Evolutionary conservation across 2,888 invertebrate species (phyloP).

Genomic region (Meta bourneti): DNA sequence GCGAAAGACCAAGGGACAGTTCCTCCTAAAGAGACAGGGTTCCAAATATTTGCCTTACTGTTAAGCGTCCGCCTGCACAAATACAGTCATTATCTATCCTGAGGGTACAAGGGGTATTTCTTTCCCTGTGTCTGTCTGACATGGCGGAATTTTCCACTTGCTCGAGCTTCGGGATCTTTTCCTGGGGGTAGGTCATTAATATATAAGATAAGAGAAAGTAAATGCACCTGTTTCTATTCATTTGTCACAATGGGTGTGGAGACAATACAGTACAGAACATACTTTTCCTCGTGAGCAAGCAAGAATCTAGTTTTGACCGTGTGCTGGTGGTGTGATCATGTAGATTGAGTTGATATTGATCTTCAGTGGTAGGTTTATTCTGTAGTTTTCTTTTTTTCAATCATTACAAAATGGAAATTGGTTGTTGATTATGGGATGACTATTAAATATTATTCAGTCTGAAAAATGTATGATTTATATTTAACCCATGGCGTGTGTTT

Average conservation of each 20-base stretch:
- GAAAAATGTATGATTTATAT: too few species aligned
- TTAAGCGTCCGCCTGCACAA: constrained; percentile 1
- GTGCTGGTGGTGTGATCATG: background rate
- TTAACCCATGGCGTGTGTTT: too few species aligned
- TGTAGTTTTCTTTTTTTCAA: too few species aligned
- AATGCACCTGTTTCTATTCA: too few species aligned
- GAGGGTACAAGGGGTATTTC: background rate
- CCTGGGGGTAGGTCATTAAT: background rate
- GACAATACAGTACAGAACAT: background rate
- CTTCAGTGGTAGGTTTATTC: too few species aligned
- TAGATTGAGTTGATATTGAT: background rate
- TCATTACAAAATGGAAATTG: too few species aligned
- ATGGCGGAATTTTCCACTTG: background rate
- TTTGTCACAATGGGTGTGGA: too few species aligned
- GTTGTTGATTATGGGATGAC: too few species aligned
- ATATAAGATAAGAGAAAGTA: background rate
- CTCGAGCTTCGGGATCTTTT: background rate
- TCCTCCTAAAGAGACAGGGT: background rate
- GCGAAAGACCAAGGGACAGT: background rate
- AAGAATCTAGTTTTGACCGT: background rate
- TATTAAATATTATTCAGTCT: too few species aligned
- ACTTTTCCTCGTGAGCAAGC: background rate
- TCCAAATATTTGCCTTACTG: constrained; percentile 15
- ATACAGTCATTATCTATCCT: constrained; percentile 2
- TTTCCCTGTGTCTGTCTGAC: background rate